phyloP scores from a whole-genome alignment of 2,797 vertebrate species.

The Oreonectes daqikongensis region DNA sequence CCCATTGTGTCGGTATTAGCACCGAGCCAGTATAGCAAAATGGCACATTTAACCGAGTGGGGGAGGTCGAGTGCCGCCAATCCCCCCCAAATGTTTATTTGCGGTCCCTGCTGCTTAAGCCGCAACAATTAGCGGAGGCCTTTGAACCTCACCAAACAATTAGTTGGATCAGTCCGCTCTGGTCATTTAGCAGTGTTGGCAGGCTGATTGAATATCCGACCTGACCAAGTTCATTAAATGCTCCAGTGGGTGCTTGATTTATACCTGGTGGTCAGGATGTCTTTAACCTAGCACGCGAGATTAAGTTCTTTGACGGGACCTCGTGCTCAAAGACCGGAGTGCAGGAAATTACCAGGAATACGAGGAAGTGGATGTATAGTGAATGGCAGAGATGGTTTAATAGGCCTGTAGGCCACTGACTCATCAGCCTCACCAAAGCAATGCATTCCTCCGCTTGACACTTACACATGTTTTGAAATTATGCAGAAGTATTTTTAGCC shows the following conservation, averaged over 20 bases:
- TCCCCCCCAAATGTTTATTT: constrained; percentile 31
- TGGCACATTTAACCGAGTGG: constrained; percentile 27
- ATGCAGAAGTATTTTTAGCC: constrained; percentile 52
- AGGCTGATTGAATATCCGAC: constrained; percentile 43
- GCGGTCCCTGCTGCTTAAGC: constrained; percentile 27
- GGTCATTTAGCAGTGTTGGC: constrained; percentile 7
- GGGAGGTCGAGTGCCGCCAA: constrained; percentile 9
- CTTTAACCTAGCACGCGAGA: constrained; percentile 24
- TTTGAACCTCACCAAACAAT: constrained; percentile 33
- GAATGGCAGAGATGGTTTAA: constrained; percentile 62
- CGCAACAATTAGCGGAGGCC: constrained; percentile 33
- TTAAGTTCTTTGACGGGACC: constrained; percentile 46
- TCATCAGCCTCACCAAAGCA: constrained; percentile 65
- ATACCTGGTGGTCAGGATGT: constrained; percentile 55
- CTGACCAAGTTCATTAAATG: constrained; percentile 56
- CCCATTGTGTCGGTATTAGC: constrained; percentile 67
- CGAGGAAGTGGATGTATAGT: constrained; percentile 56
- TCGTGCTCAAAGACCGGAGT: constrained; percentile 57
- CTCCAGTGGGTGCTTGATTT: constrained; percentile 62
- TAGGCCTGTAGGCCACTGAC: constrained; percentile 66
- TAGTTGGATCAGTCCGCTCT: constrained; percentile 13
- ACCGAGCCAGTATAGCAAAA: constrained; percentile 5
- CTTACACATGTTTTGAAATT: constrained; percentile 65
- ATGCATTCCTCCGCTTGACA: constrained; percentile 63
- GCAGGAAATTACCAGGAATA: constrained; percentile 69